Evolutionary conservation across 2,113 vertebrate genomes (phyloP).

Genomic region (Dasyurus viverrinus): DNA sequence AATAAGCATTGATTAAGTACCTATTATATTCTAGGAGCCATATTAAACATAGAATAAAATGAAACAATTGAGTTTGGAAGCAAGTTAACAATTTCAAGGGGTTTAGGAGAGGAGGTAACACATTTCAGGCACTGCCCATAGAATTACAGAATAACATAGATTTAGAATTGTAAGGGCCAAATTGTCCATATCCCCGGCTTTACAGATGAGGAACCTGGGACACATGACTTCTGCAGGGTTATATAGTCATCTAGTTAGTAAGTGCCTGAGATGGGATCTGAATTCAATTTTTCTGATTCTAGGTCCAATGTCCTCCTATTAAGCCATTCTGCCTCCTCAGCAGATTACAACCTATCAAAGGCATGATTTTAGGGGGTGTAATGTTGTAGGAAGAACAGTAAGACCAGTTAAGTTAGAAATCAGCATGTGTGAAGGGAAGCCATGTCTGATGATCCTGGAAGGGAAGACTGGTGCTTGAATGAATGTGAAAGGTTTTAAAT

Average conservation of each 20-base stretch:
- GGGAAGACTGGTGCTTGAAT: neutral
- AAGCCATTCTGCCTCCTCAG: neutral
- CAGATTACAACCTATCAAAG: neutral
- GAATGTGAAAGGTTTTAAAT: neutral
- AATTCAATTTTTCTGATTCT: conserved; percentile 17
- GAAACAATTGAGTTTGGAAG: neutral
- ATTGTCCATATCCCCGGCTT: conserved; percentile 14
- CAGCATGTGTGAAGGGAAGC: neutral
- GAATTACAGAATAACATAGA: too few species aligned
- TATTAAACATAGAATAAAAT: neutral
- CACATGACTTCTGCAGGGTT: neutral
- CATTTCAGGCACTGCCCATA: too few species aligned
- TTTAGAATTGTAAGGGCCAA: too few species aligned
- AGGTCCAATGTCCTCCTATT: neutral
- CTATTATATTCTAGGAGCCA: neutral
- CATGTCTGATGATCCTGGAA: neutral
- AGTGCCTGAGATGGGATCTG: neutral
- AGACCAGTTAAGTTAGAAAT: neutral
- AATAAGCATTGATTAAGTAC: neutral
- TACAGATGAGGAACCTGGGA: conserved; percentile 18
- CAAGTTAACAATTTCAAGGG: too few species aligned
- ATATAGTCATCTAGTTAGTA: neutral
- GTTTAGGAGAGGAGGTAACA: too few species aligned
- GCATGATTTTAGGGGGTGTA: neutral
- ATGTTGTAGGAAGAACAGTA: neutral